These are phyloP conservation scores for Drosophila austrosaltans DNA, from an alignment of 2,888 invertebrate genomes.

Conservation along the genomic window DNA sequence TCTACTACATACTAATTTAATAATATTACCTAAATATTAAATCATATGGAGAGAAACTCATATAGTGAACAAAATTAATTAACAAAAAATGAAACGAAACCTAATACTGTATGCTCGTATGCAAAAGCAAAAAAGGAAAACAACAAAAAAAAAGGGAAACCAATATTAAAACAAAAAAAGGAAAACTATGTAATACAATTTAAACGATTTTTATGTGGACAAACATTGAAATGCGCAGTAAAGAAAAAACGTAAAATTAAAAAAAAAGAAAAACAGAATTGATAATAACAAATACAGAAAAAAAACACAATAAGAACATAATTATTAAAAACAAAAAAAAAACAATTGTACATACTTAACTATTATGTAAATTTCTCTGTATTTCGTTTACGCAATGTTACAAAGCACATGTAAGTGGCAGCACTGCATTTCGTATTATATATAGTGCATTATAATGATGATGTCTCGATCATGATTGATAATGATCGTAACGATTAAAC, in stretches of 20 bases:
- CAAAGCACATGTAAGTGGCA: slow-evolving; percentile 56
- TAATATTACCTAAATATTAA: slow-evolving; percentile 46
- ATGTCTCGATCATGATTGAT: not conserved
- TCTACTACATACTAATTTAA: slow-evolving; percentile 62
- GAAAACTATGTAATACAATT: slow-evolving; percentile 55
- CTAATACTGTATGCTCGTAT: slow-evolving; percentile 52
- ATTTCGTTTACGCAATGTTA: slow-evolving; percentile 62
- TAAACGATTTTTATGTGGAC: slow-evolving; percentile 55
- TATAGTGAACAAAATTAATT: slow-evolving; percentile 51
- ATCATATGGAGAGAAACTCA: slow-evolving; percentile 54
- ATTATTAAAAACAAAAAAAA: slow-evolving; percentile 33
- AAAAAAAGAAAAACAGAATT: slow-evolving; percentile 2
- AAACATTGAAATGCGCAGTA: slow-evolving; percentile 7
- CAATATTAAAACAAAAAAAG: slow-evolving; percentile 11
- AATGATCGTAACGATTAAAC: slow-evolving; percentile 33
- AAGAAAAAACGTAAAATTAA: slow-evolving; percentile 7
- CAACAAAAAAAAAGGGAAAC: slow-evolving; percentile 20
- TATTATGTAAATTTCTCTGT: slow-evolving; percentile 74
- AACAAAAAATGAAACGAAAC: slow-evolving; percentile 22
- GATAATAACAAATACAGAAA: slow-evolving; percentile 33
- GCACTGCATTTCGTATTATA: slow-evolving; percentile 60
- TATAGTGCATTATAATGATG: slow-evolving; percentile 10
- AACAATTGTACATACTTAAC: slow-evolving; percentile 69
- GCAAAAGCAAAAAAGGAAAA: slow-evolving; percentile 30
- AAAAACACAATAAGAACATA: slow-evolving; percentile 28